A percentile compares a stretch with the other conserved stretches of the same genome.
phyloP scores from a whole-genome alignment of 2,888 invertebrate genomes.

The Noctua comes region DNA sequence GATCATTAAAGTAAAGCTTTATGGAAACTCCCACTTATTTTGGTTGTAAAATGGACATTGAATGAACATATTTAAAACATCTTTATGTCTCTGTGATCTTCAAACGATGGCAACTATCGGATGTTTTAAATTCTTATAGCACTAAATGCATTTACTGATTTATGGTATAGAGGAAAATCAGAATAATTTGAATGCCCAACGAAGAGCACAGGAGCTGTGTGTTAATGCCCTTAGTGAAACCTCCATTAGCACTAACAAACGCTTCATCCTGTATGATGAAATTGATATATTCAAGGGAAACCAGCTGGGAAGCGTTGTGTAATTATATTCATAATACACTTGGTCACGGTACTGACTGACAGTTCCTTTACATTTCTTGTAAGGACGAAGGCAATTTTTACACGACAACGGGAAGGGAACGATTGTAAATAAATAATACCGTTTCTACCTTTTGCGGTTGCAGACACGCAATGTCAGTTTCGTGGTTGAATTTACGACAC shows the following conservation, averaged over 20 bases:
- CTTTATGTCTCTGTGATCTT: not conserved
- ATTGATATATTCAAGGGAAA: conserved; percentile 57
- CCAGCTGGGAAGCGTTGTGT: conserved; percentile 55
- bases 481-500: conserved; percentile 11
- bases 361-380: conserved; percentile 57
- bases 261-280: conserved; percentile 66
- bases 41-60: not conserved
- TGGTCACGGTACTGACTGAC: conserved; percentile 52
- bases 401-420: conserved; percentile 49
- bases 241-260: conserved; percentile 46
- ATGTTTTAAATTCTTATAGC: not conserved
- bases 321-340: conserved; percentile 53
- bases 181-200: not conserved
- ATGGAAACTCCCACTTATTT: no score
- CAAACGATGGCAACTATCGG: not conserved
- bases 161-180: not conserved
- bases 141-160: not conserved
- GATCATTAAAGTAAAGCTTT: not conserved
- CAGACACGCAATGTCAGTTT: conserved; percentile 34
- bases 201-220: conserved; percentile 5
- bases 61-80: not conserved
- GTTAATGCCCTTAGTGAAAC: conserved; percentile 59
- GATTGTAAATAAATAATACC: conserved; percentile 45
- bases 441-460: conserved; percentile 28
- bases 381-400: conserved; percentile 39